phyloP scores from a whole-genome alignment of 2,797 vertebrate genomes.

The Percopsis omiscomaycus region DNA sequence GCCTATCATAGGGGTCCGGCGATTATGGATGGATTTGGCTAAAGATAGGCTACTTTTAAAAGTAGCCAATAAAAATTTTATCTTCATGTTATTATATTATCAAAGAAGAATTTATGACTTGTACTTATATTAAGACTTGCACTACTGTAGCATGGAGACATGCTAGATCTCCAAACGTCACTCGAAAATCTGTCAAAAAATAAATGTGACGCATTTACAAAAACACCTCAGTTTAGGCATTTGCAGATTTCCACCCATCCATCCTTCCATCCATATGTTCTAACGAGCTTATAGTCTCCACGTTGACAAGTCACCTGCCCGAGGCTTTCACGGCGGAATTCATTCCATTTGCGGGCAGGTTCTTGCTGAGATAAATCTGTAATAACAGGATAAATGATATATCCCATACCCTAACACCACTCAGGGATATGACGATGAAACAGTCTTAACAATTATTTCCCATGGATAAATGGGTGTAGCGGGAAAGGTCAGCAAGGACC shows the following conservation, averaged over 20 bases:
- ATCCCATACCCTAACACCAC: slow-evolving; percentile 58
- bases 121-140: too few relatives aligned
- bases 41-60: too few relatives aligned
- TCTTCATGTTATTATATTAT: too few relatives aligned
- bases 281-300: slow-evolving; percentile 6
- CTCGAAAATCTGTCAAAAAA: too few relatives aligned
- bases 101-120: too few relatives aligned
- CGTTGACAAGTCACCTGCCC: slow-evolving; percentile 1
- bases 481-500: slow-evolving; percentile 68
- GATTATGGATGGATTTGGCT: too few relatives aligned
- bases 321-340: not conserved
- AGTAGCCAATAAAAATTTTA: too few relatives aligned
- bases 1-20: too few relatives aligned
- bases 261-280: not conserved
- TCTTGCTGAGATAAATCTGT: slow-evolving; percentile 6
- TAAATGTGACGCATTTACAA: not conserved
- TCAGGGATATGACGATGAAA: slow-evolving; percentile 74
- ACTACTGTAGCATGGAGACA: too few relatives aligned
- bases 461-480: slow-evolving; percentile 59
- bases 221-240: not conserved
- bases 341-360: slow-evolving; percentile 5
- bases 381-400: slow-evolving; percentile 62
- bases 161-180: too few relatives aligned
- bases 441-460: slow-evolving; percentile 66
- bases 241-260: not conserved